Percentiles rank a stretch among this genome's conserved stretches.
Conservation (phyloP, 2,888 invertebrate species). For the Drosophila flavopinicola region DNA sequence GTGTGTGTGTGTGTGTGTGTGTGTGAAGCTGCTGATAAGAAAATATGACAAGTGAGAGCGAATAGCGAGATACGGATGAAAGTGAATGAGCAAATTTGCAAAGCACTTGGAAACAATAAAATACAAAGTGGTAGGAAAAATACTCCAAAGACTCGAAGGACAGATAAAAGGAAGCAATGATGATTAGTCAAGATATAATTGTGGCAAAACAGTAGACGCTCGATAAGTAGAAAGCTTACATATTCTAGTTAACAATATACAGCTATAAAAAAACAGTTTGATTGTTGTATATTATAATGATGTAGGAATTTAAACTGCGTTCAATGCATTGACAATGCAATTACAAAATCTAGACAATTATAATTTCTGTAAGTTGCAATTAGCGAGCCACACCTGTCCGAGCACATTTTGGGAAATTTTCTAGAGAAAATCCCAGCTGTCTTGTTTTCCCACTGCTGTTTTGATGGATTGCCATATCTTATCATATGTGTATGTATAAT, state of each 20-base stretch:
- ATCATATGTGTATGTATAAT: slow-evolving; percentile 21
- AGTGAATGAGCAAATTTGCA: slow-evolving; percentile 11
- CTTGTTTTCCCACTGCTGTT: slow-evolving; percentile 10
- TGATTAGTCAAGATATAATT: neutral
- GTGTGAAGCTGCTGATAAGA: slow-evolving; percentile 46
- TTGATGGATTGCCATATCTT: slow-evolving; percentile 21
- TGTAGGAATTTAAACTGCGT: too few species aligned
- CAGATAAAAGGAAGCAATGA: slow-evolving; percentile 1
- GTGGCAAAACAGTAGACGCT: too few species aligned
- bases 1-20: neutral
- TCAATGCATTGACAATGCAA: too few species aligned
- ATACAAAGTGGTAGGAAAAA: slow-evolving; percentile 13
- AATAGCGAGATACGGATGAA: slow-evolving; percentile 7
- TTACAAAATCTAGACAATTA: neutral
- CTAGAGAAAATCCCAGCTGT: neutral
- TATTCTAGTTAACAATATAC: too few species aligned
- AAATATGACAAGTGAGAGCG: slow-evolving; percentile 11
- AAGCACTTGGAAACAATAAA: slow-evolving; percentile 50
- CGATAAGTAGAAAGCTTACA: too few species aligned
- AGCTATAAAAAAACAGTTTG: too few species aligned
- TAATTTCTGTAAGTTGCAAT: neutral
- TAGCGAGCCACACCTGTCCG: too few species aligned
- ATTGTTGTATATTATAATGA: too few species aligned
- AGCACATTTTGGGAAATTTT: too few species aligned
- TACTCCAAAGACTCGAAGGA: neutral